Evolutionary conservation across 2,113 vertebrate species (phyloP).

Genomic region (Noctilio leporinus): DNA sequence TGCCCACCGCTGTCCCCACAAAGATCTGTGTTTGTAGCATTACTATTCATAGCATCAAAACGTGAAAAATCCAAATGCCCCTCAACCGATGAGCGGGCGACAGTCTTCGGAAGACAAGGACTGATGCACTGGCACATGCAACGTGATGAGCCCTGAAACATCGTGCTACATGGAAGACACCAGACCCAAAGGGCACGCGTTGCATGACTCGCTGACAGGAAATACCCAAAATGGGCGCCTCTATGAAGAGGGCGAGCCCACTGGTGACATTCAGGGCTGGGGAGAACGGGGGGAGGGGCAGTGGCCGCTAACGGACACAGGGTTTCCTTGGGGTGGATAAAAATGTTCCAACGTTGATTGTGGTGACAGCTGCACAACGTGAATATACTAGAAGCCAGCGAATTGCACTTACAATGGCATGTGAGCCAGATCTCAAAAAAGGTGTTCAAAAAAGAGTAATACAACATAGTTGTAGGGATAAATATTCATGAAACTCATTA

Average conservation of each 20-base stretch:
- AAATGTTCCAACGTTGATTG: not conserved
- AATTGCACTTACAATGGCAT: not conserved
- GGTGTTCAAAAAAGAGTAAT: not conserved
- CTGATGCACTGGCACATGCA: not conserved
- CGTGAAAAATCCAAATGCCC: not conserved
- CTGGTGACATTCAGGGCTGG: not conserved
- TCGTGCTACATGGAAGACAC: not conserved
- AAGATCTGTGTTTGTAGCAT: not conserved
- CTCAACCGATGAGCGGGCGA: not conserved
- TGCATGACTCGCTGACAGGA: not conserved
- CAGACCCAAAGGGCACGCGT: not conserved
- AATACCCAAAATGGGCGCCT: not conserved
- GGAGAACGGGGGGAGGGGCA: not conserved
- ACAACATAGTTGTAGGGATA: not conserved
- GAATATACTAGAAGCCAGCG: not conserved
- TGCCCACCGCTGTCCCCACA: not conserved
- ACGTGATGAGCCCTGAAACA: not conserved
- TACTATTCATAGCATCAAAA: not conserved
- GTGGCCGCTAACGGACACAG: not conserved
- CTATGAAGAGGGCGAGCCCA: not conserved
- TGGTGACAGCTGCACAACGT: not conserved
- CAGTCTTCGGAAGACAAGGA: not conserved
- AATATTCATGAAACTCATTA: not conserved
- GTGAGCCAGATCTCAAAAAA: not conserved
- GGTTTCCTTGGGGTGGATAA: not conserved